phyloP scores from a whole-genome alignment of 2,888 invertebrate genomes.

The Synergus gifuensis region DNA sequence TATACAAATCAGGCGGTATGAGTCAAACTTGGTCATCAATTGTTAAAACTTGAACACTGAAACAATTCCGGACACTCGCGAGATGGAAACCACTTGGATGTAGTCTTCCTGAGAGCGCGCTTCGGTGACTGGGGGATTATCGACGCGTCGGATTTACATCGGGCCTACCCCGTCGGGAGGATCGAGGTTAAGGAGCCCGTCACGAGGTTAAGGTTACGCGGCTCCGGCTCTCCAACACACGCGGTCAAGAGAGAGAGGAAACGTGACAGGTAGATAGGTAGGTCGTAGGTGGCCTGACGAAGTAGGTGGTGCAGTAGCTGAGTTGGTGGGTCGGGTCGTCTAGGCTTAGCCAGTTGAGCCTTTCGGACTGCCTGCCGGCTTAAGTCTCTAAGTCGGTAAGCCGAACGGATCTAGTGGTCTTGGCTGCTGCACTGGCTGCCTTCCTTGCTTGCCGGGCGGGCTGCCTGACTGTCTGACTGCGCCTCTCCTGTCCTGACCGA shows the following conservation, averaged over 20 bases:
- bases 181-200: conserved; percentile 35
- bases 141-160: not conserved
- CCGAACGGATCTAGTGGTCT: conserved; percentile 75
- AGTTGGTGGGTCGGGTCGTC: conserved; percentile 68
- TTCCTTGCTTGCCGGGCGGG: conserved; percentile 68
- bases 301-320: conserved; percentile 65
- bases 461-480: conserved; percentile 77
- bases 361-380: conserved; percentile 76
- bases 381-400: conserved; percentile 76
- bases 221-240: conserved; percentile 31
- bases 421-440: conserved; percentile 69
- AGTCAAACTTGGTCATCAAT: not conserved
- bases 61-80: not conserved
- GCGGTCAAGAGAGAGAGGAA: conserved; percentile 42
- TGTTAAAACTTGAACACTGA: not conserved
- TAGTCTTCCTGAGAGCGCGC: not conserved
- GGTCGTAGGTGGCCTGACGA: conserved; percentile 55
- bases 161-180: conserved; percentile 6
- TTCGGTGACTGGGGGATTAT: not conserved
- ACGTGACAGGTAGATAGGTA: conserved; percentile 41
- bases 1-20: not conserved
- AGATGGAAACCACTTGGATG: not conserved
- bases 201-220: conserved; percentile 41
- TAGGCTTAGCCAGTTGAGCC: conserved; percentile 74
- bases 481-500: conserved; percentile 62